These are phyloP conservation scores for Limnephilus marmoratus DNA, from an alignment of 2,888 invertebrate species.

Conservation along the genomic window DNA sequence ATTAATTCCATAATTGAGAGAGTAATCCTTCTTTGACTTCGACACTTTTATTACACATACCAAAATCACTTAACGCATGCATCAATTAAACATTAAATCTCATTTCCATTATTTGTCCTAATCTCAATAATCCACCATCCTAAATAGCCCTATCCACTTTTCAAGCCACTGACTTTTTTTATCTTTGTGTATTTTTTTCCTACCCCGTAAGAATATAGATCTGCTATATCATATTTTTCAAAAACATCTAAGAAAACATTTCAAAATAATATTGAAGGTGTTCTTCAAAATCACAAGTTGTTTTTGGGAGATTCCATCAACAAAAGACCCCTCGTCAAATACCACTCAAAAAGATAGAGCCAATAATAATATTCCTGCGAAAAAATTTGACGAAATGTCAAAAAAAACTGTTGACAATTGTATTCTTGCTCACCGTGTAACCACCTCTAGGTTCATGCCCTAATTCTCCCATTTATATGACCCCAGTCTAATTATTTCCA, in stretches of 20 bases:
- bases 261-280: not conserved
- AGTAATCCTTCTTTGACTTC: too few relatives aligned
- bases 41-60: too few relatives aligned
- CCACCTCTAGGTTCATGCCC: conserved; percentile 64
- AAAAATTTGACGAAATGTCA: conserved; percentile 65
- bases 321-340: conserved; percentile 57
- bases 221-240: not conserved
- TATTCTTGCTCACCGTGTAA: conserved; percentile 53
- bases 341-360: conserved; percentile 64
- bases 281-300: conserved; percentile 29
- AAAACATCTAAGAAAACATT: conserved; percentile 2
- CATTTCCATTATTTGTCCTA: not conserved
- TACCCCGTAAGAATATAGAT: not conserved
- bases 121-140: not conserved
- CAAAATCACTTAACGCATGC: too few relatives aligned
- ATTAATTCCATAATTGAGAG: too few relatives aligned
- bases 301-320: conserved; percentile 2
- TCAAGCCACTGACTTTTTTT: too few relatives aligned
- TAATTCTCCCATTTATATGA: conserved; percentile 64
- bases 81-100: too few relatives aligned
- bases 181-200: not conserved
- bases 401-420: conserved; percentile 65
- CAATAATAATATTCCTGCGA: conserved; percentile 64
- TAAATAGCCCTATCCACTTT: too few relatives aligned
- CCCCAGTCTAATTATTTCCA: conserved; percentile 64